phyloP scores from a whole-genome alignment of 2,888 invertebrate genomes.

The Epistrophe grossulariae region DNA sequence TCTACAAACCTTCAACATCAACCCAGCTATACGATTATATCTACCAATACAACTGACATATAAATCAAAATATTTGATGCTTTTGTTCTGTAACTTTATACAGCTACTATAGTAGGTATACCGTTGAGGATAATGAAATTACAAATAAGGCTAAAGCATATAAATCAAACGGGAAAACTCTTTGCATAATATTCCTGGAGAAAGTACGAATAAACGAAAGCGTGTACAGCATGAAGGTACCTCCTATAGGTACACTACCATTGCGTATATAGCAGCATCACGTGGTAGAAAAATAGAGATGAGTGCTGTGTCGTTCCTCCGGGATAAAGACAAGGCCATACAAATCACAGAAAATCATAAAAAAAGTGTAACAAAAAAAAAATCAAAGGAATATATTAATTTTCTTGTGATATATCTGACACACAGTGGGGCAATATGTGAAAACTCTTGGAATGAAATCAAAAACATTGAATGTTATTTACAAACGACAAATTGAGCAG shows the following conservation, averaged over 20 bases:
- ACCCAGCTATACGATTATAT: background rate
- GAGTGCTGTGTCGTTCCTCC: background rate
- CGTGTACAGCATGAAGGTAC: background rate
- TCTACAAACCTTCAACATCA: background rate
- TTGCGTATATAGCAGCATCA: background rate
- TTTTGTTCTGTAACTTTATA: conserved; percentile 57
- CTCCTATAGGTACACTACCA: background rate
- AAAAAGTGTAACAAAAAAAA: background rate
- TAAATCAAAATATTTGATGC: conserved; percentile 63
- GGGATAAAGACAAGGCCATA: conserved; percentile 31
- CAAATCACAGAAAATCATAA: conserved; percentile 57
- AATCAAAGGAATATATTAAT: conserved; percentile 30
- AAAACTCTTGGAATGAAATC: background rate
- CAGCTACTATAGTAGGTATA: conserved; percentile 18
- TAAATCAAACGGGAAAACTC: conserved; percentile 65
- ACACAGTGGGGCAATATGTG: background rate
- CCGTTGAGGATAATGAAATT: conserved; percentile 56
- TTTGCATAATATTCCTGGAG: conserved; percentile 59
- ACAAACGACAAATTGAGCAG: too few species aligned
- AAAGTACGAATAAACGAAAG: conserved; percentile 2
- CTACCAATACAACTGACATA: conserved; percentile 21
- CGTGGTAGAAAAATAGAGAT: background rate
- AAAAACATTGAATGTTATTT: background rate
- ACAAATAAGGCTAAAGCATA: conserved; percentile 54
- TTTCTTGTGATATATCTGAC: background rate